Evolutionary conservation across 1,140 invertebrate genomes (phyloP).

Genomic region (Ylistrum balloti): DNA sequence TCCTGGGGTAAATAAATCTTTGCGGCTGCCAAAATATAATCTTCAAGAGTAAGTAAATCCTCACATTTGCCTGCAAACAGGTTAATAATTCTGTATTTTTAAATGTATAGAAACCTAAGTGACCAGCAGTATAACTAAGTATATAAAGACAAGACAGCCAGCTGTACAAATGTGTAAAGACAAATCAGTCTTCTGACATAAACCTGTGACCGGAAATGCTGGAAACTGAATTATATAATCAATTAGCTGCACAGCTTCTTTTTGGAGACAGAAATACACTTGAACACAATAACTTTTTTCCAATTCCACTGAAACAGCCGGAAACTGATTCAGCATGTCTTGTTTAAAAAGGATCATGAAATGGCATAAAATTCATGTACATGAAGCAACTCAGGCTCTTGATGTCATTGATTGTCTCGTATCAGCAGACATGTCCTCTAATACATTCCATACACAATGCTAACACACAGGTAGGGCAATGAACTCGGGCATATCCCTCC

Average conservation of each 20-base stretch:
- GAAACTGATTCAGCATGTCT: background rate
- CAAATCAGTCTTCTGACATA: background rate
- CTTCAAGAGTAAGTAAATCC: too few relatives aligned
- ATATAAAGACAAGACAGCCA: too few relatives aligned
- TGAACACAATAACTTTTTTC: background rate
- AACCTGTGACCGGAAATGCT: background rate
- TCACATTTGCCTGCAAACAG: too few relatives aligned
- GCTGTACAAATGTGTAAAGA: too few relatives aligned
- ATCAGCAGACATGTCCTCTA: background rate
- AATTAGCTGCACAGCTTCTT: background rate
- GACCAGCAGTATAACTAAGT: too few relatives aligned
- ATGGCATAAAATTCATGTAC: background rate
- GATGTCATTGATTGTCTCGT: background rate
- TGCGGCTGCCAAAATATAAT: too few relatives aligned
- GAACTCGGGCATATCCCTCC: too few relatives aligned
- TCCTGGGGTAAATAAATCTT: too few relatives aligned
- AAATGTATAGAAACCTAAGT: too few relatives aligned
- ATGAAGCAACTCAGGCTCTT: background rate
- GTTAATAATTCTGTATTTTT: too few relatives aligned
- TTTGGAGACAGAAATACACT: background rate
- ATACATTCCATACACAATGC: too few relatives aligned
- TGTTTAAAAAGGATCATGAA: conserved; percentile 1
- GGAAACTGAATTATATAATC: background rate
- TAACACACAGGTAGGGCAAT: background rate
- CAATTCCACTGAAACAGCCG: conserved; percentile 30